These are phyloP conservation scores for Amyelois transitella DNA, from an alignment of 1,140 invertebrate species.

Conservation along the genomic window DNA sequence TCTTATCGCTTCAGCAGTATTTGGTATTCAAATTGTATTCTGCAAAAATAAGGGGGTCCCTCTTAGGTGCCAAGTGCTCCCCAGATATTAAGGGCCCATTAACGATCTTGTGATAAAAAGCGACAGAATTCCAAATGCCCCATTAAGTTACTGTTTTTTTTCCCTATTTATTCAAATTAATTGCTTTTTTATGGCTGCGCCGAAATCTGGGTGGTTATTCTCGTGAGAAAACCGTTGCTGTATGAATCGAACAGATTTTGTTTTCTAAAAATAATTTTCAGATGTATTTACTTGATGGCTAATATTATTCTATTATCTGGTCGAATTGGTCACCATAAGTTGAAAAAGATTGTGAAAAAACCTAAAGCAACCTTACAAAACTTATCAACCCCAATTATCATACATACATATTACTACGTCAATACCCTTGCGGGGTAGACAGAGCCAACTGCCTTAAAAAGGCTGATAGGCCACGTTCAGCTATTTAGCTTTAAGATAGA, in stretches of 20 bases:
- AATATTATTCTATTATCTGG: background rate
- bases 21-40: conserved; percentile 39
- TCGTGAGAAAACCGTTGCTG: conserved; percentile 2
- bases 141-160: conserved; percentile 32
- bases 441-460: too few species aligned
- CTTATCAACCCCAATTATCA: too few species aligned
- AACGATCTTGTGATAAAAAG: conserved; percentile 36
- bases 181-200: conserved; percentile 46
- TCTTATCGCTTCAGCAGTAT: conserved; percentile 6
- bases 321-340: background rate
- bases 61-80: conserved; percentile 30
- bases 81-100: conserved; percentile 45
- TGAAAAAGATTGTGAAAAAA: too few species aligned
- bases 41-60: conserved; percentile 36
- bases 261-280: background rate
- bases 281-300: background rate
- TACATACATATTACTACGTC: too few species aligned
- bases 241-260: background rate
- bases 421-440: too few species aligned
- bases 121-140: conserved; percentile 46
- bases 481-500: too few species aligned
- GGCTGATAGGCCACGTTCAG: too few species aligned
- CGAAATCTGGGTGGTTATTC: conserved; percentile 23
- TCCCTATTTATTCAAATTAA: conserved; percentile 53
- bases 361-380: too few species aligned